Evolutionary conservation across 2,888 invertebrate species (phyloP).

Genomic region (Pseudococcus jackbeardsleyi): DNA sequence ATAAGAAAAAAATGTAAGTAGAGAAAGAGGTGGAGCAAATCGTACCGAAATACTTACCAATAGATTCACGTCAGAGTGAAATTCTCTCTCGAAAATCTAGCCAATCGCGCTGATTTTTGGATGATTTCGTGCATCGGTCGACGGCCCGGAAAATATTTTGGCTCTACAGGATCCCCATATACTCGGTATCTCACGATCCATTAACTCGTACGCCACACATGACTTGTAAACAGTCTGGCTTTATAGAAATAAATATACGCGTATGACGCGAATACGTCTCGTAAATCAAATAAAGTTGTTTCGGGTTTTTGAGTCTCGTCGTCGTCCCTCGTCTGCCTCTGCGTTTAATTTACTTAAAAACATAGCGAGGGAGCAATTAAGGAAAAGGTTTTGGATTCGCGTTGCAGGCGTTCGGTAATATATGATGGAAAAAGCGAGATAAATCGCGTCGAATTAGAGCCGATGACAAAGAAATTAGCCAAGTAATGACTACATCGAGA

Average conservation of each 20-base stretch:
- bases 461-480: background rate
- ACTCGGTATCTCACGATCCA: background rate
- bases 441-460: background rate
- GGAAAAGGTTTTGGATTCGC: background rate
- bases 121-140: background rate
- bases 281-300: conserved; percentile 1
- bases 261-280: background rate
- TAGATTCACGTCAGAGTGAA: background rate
- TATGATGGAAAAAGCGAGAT: too few relatives aligned
- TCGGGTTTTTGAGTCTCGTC: background rate
- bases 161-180: background rate
- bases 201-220: conserved; percentile 20
- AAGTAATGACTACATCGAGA: too few relatives aligned
- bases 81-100: background rate
- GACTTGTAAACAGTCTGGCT: background rate
- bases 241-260: background rate
- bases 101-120: background rate
- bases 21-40: background rate
- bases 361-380: conserved; percentile 8
- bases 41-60: background rate
- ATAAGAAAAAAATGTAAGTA: background rate
- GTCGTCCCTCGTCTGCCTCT: background rate
- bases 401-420: background rate
- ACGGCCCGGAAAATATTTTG: conserved; percentile 14
- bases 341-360: conserved; percentile 22